Conservation (phyloP, 1,140 invertebrate genomes). For the Planococcus citri region DNA sequence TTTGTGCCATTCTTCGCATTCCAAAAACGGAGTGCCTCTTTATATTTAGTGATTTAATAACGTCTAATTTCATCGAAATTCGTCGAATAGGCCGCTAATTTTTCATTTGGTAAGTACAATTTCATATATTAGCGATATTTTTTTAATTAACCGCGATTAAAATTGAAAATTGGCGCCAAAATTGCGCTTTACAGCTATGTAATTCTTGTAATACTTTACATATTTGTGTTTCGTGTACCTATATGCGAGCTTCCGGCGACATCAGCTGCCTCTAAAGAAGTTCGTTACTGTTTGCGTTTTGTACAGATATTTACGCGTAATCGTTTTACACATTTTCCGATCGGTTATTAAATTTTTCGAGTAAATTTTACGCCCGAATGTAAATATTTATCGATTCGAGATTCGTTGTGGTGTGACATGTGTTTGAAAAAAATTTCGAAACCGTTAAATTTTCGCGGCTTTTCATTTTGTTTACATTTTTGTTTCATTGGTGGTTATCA, state of each 20-base stretch:
- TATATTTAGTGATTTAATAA: conserved; percentile 60
- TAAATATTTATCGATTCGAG: background rate
- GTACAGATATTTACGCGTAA: conserved; percentile 12
- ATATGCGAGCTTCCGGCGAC: conserved; percentile 19
- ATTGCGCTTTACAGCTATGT: conserved; percentile 56
- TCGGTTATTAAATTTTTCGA: background rate
- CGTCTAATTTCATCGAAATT: conserved; percentile 41
- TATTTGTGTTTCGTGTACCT: conserved; percentile 35
- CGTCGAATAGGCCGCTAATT: conserved; percentile 43
- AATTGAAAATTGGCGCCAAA: conserved; percentile 39
- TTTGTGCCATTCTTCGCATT: conserved; percentile 89
- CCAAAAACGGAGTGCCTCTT: conserved; percentile 72
- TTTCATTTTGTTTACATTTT: conserved; percentile 4
- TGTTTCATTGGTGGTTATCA: background rate
- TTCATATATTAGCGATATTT: conserved; percentile 30
- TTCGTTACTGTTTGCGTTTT: conserved; percentile 20
- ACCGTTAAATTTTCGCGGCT: conserved; percentile 6
- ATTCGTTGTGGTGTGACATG: background rate
- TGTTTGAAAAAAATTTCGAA: background rate
- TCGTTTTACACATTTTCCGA: background rate
- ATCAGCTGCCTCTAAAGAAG: conserved; percentile 19
- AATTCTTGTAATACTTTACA: conserved; percentile 64
- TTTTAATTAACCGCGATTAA: conserved; percentile 26
- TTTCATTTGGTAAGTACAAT: conserved; percentile 36
- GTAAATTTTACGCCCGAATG: background rate